These are phyloP conservation scores for Danio albolineatus DNA, from an alignment of 2,797 vertebrate species.

Conservation along the genomic window DNA sequence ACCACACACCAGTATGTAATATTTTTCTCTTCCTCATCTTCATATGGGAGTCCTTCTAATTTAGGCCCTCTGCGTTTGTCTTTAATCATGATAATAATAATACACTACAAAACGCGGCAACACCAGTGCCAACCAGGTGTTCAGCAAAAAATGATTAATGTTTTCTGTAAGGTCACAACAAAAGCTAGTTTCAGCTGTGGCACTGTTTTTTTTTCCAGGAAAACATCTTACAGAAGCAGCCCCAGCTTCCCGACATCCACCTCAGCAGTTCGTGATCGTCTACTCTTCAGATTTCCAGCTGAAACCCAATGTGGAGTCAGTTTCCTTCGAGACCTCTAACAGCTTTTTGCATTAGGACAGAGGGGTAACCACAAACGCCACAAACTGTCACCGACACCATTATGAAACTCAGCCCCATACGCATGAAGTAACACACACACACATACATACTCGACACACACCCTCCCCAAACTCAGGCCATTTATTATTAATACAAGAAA, in stretches of 20 bases:
- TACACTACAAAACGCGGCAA: slow-evolving; percentile 49
- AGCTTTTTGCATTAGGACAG: slow-evolving; percentile 72
- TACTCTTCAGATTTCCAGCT: slow-evolving; percentile 78
- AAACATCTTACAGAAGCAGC: slow-evolving; percentile 63
- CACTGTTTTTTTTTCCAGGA: slow-evolving; percentile 73
- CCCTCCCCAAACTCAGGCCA: slow-evolving; percentile 59
- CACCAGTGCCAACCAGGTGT: slow-evolving; percentile 67
- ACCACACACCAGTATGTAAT: not conserved
- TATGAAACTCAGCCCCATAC: slow-evolving; percentile 41
- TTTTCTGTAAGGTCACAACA: slow-evolving; percentile 69
- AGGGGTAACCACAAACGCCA: slow-evolving; percentile 70
- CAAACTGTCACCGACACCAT: slow-evolving; percentile 66
- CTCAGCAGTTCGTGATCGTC: slow-evolving; percentile 57
- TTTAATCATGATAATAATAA: slow-evolving; percentile 63
- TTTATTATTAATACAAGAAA: slow-evolving; percentile 82
- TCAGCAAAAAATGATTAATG: slow-evolving; percentile 66
- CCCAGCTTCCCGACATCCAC: slow-evolving; percentile 76
- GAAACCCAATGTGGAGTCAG: slow-evolving; percentile 81
- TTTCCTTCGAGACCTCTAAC: slow-evolving; percentile 73
- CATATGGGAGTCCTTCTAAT: slow-evolving; percentile 56
- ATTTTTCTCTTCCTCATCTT: slow-evolving; percentile 19
- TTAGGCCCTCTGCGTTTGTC: slow-evolving; percentile 59
- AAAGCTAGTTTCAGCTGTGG: slow-evolving; percentile 70
- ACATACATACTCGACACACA: slow-evolving; percentile 37
- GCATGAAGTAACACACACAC: slow-evolving; percentile 32